Percentiles rank a stretch among this genome's conserved stretches.
phyloP scores from a whole-genome alignment of 1,140 invertebrate genomes.

The Andrena cerasifolii region DNA sequence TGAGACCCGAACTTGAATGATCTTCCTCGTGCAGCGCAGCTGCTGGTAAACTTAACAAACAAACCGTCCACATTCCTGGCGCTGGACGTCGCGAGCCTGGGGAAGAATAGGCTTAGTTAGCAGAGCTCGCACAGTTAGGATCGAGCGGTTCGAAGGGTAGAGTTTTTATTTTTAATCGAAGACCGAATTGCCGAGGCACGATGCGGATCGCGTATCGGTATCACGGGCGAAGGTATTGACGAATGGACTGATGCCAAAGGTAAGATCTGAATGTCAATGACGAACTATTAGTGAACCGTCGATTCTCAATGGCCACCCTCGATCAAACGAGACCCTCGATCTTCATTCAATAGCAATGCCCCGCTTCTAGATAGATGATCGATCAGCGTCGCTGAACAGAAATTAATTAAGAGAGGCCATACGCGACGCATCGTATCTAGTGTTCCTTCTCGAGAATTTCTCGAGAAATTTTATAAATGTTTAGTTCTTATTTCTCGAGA shows the following conservation, averaged over 20 bases:
- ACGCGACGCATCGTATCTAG: no score
- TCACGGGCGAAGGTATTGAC: constrained; percentile 17
- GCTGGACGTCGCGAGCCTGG: no score
- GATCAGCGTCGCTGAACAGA: no score
- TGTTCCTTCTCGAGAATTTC: no score
- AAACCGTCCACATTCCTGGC: no score
- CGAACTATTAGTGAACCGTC: constrained; percentile 45
- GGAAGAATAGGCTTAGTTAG: no score
- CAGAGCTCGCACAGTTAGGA: no score
- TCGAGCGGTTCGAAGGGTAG: not conserved
- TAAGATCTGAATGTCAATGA: constrained; percentile 55
- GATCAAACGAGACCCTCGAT: constrained; percentile 15
- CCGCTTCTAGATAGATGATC: no score
- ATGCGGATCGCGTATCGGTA: constrained; percentile 6
- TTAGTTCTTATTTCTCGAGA: no score
- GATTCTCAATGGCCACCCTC: constrained; percentile 23
- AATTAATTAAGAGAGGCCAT: no score
- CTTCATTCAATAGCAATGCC: not conserved
- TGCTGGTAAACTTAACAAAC: not conserved
- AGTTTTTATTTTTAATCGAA: constrained; percentile 41
- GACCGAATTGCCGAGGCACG: constrained; percentile 19
- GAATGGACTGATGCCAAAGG: constrained; percentile 51
- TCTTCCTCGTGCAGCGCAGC: not conserved
- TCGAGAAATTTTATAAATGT: no score
- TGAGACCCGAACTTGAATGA: constrained; percentile 33